Percentiles rank a stretch among this genome's conserved stretches.
Conservation (phyloP, 2,888 invertebrate species). For the Cacoxenus indagator region DNA sequence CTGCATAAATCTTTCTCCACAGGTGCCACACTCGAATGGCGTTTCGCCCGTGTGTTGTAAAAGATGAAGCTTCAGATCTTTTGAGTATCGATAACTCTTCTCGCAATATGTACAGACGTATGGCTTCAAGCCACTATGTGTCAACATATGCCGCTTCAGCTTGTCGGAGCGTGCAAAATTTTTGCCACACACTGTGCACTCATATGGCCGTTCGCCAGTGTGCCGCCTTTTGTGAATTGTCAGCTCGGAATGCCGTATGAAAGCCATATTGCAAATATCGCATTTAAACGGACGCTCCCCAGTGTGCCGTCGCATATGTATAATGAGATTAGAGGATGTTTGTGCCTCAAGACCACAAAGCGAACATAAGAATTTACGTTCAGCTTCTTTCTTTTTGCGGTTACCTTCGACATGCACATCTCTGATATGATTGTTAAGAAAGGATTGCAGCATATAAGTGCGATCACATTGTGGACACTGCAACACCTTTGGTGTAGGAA, state of each 20-base stretch:
- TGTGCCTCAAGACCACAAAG: constrained; percentile 74
- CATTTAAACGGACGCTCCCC: constrained; percentile 75
- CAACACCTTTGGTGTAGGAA: constrained; percentile 11
- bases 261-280: constrained; percentile 74
- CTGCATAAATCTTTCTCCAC: constrained; percentile 73
- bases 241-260: constrained; percentile 74
- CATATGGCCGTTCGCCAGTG: constrained; percentile 74
- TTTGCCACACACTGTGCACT: constrained; percentile 47
- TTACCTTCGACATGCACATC: constrained; percentile 15
- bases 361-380: constrained; percentile 71
- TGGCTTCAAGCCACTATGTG: constrained; percentile 70
- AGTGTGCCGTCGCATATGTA: constrained; percentile 76
- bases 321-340: constrained; percentile 74
- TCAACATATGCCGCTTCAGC: constrained; percentile 74
- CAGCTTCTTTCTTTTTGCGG: constrained; percentile 3
- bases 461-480: constrained; percentile 74
- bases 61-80: constrained; percentile 20
- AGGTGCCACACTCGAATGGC: constrained; percentile 56
- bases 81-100: constrained; percentile 75
- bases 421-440: constrained; percentile 29
- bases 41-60: constrained; percentile 75
- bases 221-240: constrained; percentile 74
- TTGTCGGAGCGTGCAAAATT: constrained; percentile 74
- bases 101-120: constrained; percentile 72
- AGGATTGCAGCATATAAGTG: constrained; percentile 33